phyloP scores from a whole-genome alignment of 2,888 invertebrate genomes.

The Crepidodera aurea region DNA sequence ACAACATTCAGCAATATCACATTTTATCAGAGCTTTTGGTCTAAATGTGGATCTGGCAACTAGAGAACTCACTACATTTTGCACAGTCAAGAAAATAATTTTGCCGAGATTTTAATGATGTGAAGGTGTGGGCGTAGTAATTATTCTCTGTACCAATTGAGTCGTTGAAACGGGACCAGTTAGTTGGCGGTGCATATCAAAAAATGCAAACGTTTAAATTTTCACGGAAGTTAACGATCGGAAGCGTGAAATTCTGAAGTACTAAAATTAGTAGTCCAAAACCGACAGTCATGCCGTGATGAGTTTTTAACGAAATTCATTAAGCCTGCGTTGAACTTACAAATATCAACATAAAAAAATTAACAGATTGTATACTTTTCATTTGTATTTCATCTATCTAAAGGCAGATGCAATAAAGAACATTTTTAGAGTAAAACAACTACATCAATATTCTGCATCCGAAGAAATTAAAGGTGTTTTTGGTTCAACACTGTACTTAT shows the following conservation, averaged over 20 bases:
- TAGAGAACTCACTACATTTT: no score
- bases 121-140: not conserved
- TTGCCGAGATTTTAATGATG: not conserved
- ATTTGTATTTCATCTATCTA: no score
- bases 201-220: slow-evolving; percentile 52
- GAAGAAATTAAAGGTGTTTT: no score
- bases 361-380: not conserved
- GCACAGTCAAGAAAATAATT: no score
- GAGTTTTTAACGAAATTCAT: slow-evolving; percentile 30
- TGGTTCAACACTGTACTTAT: no score
- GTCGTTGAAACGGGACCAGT: slow-evolving; percentile 11
- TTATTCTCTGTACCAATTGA: not conserved
- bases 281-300: slow-evolving; percentile 46
- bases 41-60: no score
- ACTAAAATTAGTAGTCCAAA: slow-evolving; percentile 53
- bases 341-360: not conserved
- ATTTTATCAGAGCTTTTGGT: no score
- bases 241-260: slow-evolving; percentile 50
- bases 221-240: slow-evolving; percentile 51
- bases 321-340: not conserved
- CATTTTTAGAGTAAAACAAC: no score
- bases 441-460: no score
- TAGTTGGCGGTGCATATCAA: slow-evolving; percentile 46
- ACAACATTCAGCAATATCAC: no score
- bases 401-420: no score